phyloP scores from a whole-genome alignment of 2,888 invertebrate genomes.

The Trachelus iudaicus region DNA sequence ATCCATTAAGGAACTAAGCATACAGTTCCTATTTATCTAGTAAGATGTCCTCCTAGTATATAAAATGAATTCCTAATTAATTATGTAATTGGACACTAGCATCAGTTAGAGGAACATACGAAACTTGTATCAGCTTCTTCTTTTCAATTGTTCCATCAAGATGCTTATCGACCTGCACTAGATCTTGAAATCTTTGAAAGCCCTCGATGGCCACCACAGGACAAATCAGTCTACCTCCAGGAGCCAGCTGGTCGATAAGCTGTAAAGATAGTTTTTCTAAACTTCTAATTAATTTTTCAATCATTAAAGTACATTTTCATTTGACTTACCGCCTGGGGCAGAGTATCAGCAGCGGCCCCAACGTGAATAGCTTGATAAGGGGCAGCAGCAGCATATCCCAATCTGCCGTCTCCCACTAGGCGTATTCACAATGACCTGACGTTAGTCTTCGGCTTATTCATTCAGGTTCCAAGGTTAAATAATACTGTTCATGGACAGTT shows the following conservation, averaged over 20 bases:
- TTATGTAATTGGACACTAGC: conserved; percentile 73
- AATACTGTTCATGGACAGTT: conserved; percentile 35
- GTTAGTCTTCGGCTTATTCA: conserved; percentile 32
- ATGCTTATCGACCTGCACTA: conserved; percentile 86
- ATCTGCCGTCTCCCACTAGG: conserved; percentile 87
- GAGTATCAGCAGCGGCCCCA: conserved; percentile 85
- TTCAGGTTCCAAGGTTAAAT: no score
- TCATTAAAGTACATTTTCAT: conserved; percentile 27
- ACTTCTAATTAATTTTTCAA: conserved; percentile 4
- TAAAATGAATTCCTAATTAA: background rate
- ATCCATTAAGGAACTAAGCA: no score
- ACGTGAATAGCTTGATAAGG: conserved; percentile 96
- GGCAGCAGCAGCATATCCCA: conserved; percentile 78
- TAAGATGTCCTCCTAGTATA: no score
- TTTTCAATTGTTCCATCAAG: conserved; percentile 80
- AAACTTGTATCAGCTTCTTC: conserved; percentile 91
- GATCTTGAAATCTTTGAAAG: conserved; percentile 71
- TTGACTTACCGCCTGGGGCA: conserved; percentile 78
- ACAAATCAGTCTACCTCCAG: conserved; percentile 91
- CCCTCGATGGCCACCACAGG: conserved; percentile 91
- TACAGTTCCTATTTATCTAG: no score
- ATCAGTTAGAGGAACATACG: conserved; percentile 97
- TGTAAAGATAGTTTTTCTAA: conserved; percentile 57
- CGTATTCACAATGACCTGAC: conserved; percentile 48
- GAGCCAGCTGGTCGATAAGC: conserved; percentile 88